phyloP scores from a whole-genome alignment of 2,797 vertebrate genomes.

The Salmo trutta region DNA sequence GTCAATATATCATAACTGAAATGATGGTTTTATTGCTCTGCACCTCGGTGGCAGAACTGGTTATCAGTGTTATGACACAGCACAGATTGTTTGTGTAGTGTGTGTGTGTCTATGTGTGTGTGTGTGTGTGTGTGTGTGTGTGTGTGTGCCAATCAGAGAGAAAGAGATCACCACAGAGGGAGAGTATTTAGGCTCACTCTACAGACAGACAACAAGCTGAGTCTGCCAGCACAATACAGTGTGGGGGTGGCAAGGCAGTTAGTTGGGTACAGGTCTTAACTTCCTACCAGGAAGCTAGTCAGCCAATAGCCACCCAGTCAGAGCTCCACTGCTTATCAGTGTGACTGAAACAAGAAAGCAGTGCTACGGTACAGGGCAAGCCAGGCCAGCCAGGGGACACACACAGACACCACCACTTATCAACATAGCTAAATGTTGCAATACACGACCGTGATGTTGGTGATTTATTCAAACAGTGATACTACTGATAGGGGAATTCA shows the following conservation, averaged over 20 bases:
- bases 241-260: constrained; percentile 16
- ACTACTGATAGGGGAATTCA: constrained; percentile 65
- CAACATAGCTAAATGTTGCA: constrained; percentile 62
- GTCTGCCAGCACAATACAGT: not conserved
- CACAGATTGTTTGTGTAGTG: not conserved
- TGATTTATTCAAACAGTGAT: constrained; percentile 72
- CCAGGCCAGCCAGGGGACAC: constrained; percentile 48
- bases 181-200: constrained; percentile 6
- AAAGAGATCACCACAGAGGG: constrained; percentile 4
- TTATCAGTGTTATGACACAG: not conserved
- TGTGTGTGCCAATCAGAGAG: not conserved
- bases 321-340: constrained; percentile 66
- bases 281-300: constrained; percentile 62
- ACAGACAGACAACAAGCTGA: not conserved
- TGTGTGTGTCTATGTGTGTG: no score
- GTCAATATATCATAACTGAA: constrained; percentile 32
- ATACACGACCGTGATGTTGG: constrained; percentile 47
- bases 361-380: not conserved
- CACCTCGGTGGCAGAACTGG: not conserved
- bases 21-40: constrained; percentile 35
- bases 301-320: constrained; percentile 35
- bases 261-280: constrained; percentile 41
- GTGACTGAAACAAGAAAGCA: constrained; percentile 63
- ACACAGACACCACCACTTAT: constrained; percentile 64
- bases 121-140: not conserved